Conservation (phyloP, 2,113 vertebrate genomes). For the Psammodynastes pulverulentus region DNA sequence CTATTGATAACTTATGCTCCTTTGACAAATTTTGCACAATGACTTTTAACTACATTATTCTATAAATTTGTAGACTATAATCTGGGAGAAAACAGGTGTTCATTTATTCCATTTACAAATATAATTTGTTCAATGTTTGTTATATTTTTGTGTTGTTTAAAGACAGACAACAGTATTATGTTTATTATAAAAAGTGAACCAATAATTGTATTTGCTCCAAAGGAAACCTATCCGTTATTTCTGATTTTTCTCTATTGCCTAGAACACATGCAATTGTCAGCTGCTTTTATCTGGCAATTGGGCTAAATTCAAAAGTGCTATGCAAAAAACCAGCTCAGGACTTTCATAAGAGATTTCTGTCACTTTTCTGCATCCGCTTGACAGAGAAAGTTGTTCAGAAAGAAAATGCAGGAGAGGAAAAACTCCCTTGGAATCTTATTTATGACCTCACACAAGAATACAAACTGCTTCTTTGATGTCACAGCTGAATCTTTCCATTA, state of each 20-base stretch:
- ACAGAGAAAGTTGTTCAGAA: background rate
- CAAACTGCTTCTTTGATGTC: constrained; percentile 5
- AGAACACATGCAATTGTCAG: background rate
- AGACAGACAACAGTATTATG: background rate
- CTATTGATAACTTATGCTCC: background rate
- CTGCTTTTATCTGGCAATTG: background rate
- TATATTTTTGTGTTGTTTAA: constrained; percentile 16
- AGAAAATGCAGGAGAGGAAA: background rate
- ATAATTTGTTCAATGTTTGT: background rate
- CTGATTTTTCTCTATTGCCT: background rate
- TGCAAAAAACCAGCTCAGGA: background rate
- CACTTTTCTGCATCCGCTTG: background rate
- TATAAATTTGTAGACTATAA: background rate
- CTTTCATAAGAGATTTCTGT: background rate
- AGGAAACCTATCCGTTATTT: background rate
- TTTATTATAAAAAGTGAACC: background rate
- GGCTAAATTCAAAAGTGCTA: background rate
- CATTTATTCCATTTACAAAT: background rate
- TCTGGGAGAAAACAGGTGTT: too few relatives aligned
- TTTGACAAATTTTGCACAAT: background rate
- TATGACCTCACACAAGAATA: constrained; percentile 6
- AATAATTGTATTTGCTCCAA: background rate
- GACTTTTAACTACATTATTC: background rate
- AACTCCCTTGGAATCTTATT: background rate
- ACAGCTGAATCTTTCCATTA: background rate